phyloP scores from a whole-genome alignment of 2,888 invertebrate genomes.

The Microdon myrmicae region DNA sequence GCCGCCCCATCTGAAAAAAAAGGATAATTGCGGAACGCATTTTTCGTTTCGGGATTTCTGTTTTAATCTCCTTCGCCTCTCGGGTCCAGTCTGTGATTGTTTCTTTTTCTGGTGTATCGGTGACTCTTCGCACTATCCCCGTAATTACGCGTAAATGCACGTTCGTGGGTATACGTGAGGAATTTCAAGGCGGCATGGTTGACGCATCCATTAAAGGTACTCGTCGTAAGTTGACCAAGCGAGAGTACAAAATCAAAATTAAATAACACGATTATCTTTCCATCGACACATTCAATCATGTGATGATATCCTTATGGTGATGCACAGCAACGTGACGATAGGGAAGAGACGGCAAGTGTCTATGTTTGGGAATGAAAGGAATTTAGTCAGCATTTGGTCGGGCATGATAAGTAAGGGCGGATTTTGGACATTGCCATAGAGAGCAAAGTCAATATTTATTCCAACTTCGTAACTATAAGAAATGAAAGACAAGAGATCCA shows the following conservation, averaged over 20 bases:
- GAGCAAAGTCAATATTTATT: no score
- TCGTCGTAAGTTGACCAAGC: not conserved
- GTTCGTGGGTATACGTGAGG: constrained; percentile 23
- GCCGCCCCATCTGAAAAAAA: not conserved
- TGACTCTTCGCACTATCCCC: constrained; percentile 41
- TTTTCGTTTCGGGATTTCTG: constrained; percentile 16
- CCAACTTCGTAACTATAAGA: no score
- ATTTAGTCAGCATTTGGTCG: no score
- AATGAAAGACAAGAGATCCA: no score
- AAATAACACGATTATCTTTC: constrained; percentile 44
- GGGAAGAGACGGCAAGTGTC: no score
- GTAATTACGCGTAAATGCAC: constrained; percentile 34
- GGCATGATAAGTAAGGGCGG: no score
- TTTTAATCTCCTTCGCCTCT: constrained; percentile 25
- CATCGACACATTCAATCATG: constrained; percentile 42
- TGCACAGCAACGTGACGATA: not conserved
- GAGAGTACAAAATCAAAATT: constrained; percentile 31
- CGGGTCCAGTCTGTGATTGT: not conserved
- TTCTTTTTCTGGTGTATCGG: constrained; percentile 15
- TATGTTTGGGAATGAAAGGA: no score
- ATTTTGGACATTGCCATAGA: no score
- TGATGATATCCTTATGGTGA: constrained; percentile 32
- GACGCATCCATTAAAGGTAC: no score
- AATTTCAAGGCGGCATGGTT: constrained; percentile 12
- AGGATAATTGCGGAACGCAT: constrained; percentile 13